Evolutionary conservation across 2,888 invertebrate genomes (phyloP), one percentile per base, ranked within the genome.

Genomic region (Drosophila ustulata): DNA sequence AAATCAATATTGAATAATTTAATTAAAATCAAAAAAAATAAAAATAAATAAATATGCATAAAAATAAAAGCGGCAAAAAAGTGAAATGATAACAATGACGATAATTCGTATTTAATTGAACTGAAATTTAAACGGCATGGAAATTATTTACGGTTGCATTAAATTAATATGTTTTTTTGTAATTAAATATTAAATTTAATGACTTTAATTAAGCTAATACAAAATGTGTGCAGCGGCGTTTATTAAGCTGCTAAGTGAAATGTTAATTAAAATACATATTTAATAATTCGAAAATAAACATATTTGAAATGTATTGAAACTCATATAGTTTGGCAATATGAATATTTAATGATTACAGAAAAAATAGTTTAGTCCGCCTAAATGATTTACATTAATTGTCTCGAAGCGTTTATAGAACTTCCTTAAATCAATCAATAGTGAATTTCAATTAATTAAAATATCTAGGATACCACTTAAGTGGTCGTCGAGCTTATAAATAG

Each of bases 1-100:
- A 76, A 82, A 82, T 76, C 82, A 84, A 87, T 79, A 73, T 65
- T 46, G 63, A 75, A 75, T 70, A 69, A 87, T 82, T 87, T 70
- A 73, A 82, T 88, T 76, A 81, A 83, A 67, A 63, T 66, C 25
- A 66, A 68, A 66, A 66, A 49, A 41, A 6, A 6, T 57, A 18
- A 45, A 59, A 18, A n/a, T 23, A 23, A 11, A 11, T 26, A 52
- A 5, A 18, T 11, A 3, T 9, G 25, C 25, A 46, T 56, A 13
- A 34, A 37, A 50, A 56, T 49, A 37, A 43, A 32, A 41, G 49
- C 53, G 53, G 32, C 45, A 66, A 61, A 63, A 53, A 43, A 8
- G 34, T 25, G n/a, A 46, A 55, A 47, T 56, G 70, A 72, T 70
- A 81, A 81, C 69, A 68, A 67, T 65, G 50, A 47, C 67, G 25